Conservation (phyloP, 2,888 invertebrate genomes). For the Dyspetes luteomarginatus region DNA sequence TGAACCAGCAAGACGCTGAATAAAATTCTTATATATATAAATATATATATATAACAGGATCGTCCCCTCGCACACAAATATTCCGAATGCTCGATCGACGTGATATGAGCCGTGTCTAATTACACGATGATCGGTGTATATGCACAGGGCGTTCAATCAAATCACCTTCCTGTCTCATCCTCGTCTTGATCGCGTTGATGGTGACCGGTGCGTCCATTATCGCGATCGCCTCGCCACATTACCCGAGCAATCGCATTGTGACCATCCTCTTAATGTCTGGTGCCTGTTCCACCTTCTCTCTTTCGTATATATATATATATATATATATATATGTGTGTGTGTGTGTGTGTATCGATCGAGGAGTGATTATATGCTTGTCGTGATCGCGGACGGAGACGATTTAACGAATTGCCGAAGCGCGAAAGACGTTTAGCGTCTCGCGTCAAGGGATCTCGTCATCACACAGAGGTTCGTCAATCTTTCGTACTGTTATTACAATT, state of each 20-base stretch:
- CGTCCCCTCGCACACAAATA: slow-evolving; percentile 32
- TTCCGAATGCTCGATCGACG: slow-evolving; percentile 71
- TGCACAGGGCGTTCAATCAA: slow-evolving; percentile 75
- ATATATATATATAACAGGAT: slow-evolving; percentile 12
- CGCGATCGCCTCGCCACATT: slow-evolving; percentile 69
- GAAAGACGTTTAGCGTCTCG: slow-evolving; percentile 58
- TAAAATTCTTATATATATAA: neutral
- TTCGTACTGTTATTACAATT: slow-evolving; percentile 23
- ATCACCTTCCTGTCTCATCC: slow-evolving; percentile 75
- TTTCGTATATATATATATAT: neutral
- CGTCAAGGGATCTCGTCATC: slow-evolving; percentile 54
- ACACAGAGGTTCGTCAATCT: slow-evolving; percentile 16
- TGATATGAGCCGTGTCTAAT: slow-evolving; percentile 83
- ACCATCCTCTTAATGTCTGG: slow-evolving; percentile 60
- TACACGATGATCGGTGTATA: slow-evolving; percentile 75
- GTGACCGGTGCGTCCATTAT: slow-evolving; percentile 70
- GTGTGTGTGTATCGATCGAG: slow-evolving; percentile 18
- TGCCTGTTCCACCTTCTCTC: slow-evolving; percentile 17
- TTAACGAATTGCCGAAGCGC: slow-evolving; percentile 65
- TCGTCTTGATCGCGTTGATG: slow-evolving; percentile 48
- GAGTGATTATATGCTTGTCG: slow-evolving; percentile 26
- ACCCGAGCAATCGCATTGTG: slow-evolving; percentile 54
- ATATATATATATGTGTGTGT: neutral
- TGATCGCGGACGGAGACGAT: slow-evolving; percentile 59
- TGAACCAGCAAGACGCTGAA: neutral